Evolutionary conservation across 2,797 vertebrate species (phyloP).

Genomic region (Pseudomugil tenellus): DNA sequence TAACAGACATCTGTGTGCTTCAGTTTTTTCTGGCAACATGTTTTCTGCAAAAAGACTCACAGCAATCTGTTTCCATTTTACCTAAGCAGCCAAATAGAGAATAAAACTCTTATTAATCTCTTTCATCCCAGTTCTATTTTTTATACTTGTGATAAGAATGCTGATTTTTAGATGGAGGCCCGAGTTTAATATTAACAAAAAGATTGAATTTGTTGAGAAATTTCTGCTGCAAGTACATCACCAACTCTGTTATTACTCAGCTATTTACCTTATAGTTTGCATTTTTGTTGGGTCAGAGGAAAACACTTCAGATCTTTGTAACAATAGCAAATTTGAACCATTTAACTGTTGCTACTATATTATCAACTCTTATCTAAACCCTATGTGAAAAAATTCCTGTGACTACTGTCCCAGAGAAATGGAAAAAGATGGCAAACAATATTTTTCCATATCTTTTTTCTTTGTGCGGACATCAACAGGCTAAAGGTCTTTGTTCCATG

Average conservation of each 20-base stretch:
- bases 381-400: no score
- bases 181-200: background rate
- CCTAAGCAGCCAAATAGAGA: constrained; percentile 17
- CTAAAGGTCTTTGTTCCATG: background rate
- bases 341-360: no score
- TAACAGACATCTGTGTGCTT: background rate
- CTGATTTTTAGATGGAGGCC: background rate
- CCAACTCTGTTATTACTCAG: background rate
- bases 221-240: background rate
- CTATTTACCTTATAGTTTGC: background rate
- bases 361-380: no score
- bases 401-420: no score
- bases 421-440: background rate
- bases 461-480: background rate
- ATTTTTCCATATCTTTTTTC: background rate
- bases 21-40: background rate
- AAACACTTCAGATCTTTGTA: background rate
- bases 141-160: background rate
- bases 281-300: background rate
- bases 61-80: background rate
- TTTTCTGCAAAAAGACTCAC: constrained; percentile 11
- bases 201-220: background rate
- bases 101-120: constrained; percentile 8
- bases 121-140: background rate
- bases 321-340: no score